A percentile compares a stretch with the other conserved stretches of the same genome.
Evolutionary conservation across 2,888 invertebrate species (phyloP).

Genomic region (Eulithis prunata): DNA sequence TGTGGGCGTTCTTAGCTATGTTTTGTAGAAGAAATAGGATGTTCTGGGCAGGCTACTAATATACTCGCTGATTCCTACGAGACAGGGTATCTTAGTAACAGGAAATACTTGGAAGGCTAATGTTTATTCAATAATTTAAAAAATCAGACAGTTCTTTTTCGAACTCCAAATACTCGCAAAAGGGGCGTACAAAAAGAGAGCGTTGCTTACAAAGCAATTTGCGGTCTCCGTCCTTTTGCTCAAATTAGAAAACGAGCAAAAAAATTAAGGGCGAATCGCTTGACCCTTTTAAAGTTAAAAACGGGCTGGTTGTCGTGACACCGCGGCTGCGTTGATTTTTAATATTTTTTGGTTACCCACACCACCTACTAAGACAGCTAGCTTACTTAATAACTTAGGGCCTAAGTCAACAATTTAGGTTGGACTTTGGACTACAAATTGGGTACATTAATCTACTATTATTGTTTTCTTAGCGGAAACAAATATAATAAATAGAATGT

Average conservation of each 20-base stretch:
- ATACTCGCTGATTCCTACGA: no score
- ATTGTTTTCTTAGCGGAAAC: no score
- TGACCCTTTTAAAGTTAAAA: slow-evolving; percentile 60
- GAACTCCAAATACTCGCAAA: slow-evolving; percentile 50
- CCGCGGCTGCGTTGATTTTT: slow-evolving; percentile 41
- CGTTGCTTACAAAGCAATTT: slow-evolving; percentile 54
- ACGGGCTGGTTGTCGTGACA: slow-evolving; percentile 46
- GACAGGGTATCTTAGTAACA: no score
- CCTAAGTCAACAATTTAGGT: no score
- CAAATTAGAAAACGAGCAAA: slow-evolving; percentile 47
- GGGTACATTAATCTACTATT: no score
- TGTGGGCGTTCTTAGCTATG: no score
- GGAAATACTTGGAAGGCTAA: no score
- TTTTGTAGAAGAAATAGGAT: no score
- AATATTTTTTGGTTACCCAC: slow-evolving; percentile 45
- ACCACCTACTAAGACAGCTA: slow-evolving; percentile 36
- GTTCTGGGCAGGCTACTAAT: no score
- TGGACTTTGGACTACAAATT: no score
- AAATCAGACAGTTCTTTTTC: not conserved
- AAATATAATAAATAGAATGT: no score
- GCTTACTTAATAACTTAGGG: not conserved
- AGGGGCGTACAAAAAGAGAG: slow-evolving; percentile 34
- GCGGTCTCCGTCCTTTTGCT: slow-evolving; percentile 48
- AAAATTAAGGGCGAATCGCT: slow-evolving; percentile 52
- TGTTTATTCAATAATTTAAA: not conserved